phyloP scores from a whole-genome alignment of 2,113 vertebrate species.

The Mesoclemmys tuberculata region DNA sequence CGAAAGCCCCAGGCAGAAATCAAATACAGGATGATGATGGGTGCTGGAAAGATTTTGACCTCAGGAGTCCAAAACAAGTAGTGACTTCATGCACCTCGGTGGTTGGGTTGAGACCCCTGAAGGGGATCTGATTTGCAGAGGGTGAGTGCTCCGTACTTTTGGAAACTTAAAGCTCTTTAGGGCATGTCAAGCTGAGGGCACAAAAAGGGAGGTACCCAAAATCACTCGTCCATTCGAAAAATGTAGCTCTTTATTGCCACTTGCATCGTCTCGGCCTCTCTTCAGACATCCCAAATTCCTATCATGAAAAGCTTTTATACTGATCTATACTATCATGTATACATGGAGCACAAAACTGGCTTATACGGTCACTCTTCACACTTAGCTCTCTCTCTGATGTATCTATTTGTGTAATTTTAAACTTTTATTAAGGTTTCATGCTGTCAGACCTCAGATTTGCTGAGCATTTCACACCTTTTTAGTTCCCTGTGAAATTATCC shows the following conservation, averaged over 20 bases:
- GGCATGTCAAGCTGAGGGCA: neutral
- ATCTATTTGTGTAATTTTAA: neutral
- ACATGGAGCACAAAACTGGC: neutral
- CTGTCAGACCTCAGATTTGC: neutral
- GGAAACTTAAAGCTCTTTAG: neutral
- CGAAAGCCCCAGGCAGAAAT: neutral
- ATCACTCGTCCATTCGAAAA: neutral
- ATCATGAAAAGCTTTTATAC: neutral
- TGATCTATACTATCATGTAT: neutral
- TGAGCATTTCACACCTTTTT: neutral
- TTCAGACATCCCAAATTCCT: neutral
- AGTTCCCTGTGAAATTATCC: neutral
- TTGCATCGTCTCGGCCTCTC: neutral
- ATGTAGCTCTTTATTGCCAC: neutral
- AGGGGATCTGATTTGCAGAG: neutral
- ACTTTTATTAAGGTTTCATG: neutral
- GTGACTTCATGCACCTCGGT: neutral
- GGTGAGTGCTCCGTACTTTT: neutral
- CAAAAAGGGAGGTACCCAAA: neutral
- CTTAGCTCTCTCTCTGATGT: neutral
- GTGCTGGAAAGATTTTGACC: too few relatives aligned
- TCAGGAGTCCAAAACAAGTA: too few relatives aligned
- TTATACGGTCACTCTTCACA: neutral
- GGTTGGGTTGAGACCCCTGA: neutral
- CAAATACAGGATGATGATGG: neutral